Evolutionary conservation across 1,140 invertebrate genomes (phyloP).

Genomic region (Pseudomyrmex pallidus): DNA sequence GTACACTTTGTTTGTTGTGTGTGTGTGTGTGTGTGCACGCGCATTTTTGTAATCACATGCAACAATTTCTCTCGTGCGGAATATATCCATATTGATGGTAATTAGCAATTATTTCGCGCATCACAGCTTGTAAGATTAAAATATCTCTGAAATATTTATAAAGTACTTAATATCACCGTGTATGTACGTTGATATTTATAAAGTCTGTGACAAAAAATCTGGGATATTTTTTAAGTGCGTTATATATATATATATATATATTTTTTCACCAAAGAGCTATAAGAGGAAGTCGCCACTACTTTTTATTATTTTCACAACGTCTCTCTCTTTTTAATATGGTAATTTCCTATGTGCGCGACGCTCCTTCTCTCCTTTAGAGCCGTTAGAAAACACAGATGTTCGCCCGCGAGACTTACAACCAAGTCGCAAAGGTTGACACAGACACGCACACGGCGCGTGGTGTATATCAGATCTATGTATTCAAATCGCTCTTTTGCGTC

Average conservation of each 20-base stretch:
- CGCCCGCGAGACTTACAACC: background rate
- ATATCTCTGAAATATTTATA: conserved; percentile 23
- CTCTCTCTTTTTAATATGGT: background rate
- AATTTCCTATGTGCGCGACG: background rate
- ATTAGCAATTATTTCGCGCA: conserved; percentile 17
- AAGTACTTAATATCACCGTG: background rate
- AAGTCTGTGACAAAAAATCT: background rate
- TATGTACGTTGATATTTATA: background rate
- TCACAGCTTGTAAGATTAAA: background rate
- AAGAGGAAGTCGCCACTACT: background rate
- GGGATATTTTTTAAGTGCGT: conserved; percentile 17
- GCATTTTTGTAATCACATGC: too few relatives aligned
- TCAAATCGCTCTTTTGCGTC: conserved; percentile 44
- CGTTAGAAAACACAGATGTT: conserved; percentile 37
- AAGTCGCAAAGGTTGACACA: conserved; percentile 16
- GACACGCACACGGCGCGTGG: background rate
- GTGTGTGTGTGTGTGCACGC: too few relatives aligned
- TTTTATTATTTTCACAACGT: background rate
- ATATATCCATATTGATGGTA: conserved; percentile 13
- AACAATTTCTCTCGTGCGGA: too few relatives aligned
- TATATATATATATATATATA: conserved; percentile 25
- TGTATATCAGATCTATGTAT: conserved; percentile 25
- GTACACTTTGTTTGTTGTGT: too few relatives aligned
- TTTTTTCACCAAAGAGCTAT: background rate
- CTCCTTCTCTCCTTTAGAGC: background rate